Base-by-base conservation (phyloP, 2,888 invertebrate species). In the Ernsta delagoae region DNA sequence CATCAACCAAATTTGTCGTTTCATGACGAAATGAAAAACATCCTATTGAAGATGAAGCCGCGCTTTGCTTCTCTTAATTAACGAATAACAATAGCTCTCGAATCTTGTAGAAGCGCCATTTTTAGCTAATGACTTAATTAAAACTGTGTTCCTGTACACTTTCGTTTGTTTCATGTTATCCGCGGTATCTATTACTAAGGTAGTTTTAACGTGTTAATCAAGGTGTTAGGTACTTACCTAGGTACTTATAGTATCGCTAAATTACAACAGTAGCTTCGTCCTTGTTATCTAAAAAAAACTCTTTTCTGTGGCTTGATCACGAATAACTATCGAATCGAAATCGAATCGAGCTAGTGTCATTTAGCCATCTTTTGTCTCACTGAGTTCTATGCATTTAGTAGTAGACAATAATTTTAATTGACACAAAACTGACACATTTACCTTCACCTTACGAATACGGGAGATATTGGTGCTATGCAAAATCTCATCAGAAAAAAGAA, bases 61-160 rank as follows among this genome's bases (percentile, higher is more conserved):
- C 1, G 36, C 50, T n/a, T 39, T 53, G 39, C 12, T 50, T 16
- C 39, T 53, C 2, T 24, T 62, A 62, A 62, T 62, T 62, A 62
- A 62, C 36, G 12, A 62, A 62, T 39, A 50, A 62, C 53, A 53
- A 39, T 62, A 39, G 53, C 50, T 62, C 50, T 39, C 53, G 61
- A 61, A 36, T 8, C 36, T 6, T 24, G 39, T 53, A 53, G 53
- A 39, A 62, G 48, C 31, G 36, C 12, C 62, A 53, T 36, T 53
- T 53, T 61, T 53, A 39, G 62, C 62, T 39, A 62, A 62, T 53
- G 50, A 62, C 12, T 43, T 62, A 62, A 62, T 53, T 53, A 53
- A 62, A 36, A 62, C 36, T 53, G 53, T 62, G 39, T 62, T 39
- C 36, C 16, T 36, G 36, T 1, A 5, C 6, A 41, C 54, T 54